Conservation (phyloP, 2,797 vertebrate genomes). For the Sebastes trivittatus region DNA sequence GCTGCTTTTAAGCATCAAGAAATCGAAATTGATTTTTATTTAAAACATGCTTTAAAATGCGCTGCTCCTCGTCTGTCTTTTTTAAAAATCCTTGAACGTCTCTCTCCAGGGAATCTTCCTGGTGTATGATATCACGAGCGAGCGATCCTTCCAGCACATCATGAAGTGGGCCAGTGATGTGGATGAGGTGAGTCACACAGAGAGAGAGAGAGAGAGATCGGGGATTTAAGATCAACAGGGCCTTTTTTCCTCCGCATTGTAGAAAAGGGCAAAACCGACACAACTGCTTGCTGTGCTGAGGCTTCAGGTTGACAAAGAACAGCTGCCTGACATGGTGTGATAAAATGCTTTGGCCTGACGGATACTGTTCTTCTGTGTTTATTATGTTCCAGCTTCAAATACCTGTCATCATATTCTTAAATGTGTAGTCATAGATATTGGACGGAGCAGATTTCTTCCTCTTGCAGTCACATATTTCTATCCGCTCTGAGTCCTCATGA, state of each 20-base stretch:
- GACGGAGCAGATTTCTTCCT: background rate
- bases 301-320: constrained; percentile 11
- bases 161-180: constrained; percentile 99
- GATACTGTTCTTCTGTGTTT: background rate
- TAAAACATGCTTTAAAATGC: background rate
- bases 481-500: background rate
- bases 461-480: background rate
- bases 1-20: background rate
- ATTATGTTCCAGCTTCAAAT: constrained; percentile 22
- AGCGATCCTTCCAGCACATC: constrained; percentile 97
- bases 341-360: constrained; percentile 11
- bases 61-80: background rate
- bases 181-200: constrained; percentile 88
- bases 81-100: background rate
- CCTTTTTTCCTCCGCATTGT: background rate
- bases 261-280: constrained; percentile 17
- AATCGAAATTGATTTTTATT: background rate
- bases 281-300: background rate
- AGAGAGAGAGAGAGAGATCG: background rate
- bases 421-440: background rate
- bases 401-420: constrained; percentile 7
- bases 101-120: constrained; percentile 86
- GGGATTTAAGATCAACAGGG: constrained; percentile 10
- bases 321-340: constrained; percentile 13
- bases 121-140: constrained; percentile 97